A percentile compares a stretch with the other conserved stretches of the same genome.
These are phyloP conservation scores for Microplitis mediator DNA, from an alignment of 1,140 invertebrate species.

Conservation along the genomic window DNA sequence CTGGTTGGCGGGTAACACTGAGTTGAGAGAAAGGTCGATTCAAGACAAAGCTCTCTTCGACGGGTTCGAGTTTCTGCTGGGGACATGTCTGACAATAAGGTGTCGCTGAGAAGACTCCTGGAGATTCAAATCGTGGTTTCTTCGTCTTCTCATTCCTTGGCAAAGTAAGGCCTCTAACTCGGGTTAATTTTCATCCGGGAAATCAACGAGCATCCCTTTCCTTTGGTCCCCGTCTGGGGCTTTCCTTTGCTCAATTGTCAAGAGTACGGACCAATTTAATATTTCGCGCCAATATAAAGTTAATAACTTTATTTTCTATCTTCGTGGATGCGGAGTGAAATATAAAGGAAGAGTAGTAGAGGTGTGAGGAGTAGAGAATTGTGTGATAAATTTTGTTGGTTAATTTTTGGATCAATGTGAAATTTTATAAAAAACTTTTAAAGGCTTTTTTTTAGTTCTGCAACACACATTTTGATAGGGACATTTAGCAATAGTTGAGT, in stretches of 20 bases:
- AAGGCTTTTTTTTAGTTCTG: neutral
- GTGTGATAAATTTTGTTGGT: too few relatives aligned
- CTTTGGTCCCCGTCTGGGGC: too few relatives aligned
- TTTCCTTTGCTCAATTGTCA: too few relatives aligned
- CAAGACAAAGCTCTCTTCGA: constrained; percentile 23
- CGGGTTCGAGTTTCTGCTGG: constrained; percentile 15
- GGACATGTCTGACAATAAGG: constrained; percentile 20
- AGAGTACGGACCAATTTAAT: neutral
- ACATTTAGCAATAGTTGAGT: constrained; percentile 13
- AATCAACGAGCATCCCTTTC: too few relatives aligned
- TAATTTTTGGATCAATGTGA: neutral
- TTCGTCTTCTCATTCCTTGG: neutral
- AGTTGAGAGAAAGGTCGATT: neutral
- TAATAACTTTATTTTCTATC: too few relatives aligned
- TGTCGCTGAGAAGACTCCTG: constrained; percentile 5
- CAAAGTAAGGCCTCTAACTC: neutral
- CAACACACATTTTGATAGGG: constrained; percentile 17
- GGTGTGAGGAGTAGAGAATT: too few relatives aligned
- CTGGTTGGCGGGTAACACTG: neutral
- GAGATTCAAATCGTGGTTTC: constrained; percentile 18
- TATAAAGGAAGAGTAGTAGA: neutral
- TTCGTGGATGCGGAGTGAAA: neutral
- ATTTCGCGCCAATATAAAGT: too few relatives aligned
- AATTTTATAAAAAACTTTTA: neutral
- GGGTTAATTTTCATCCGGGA: neutral